These are phyloP conservation scores for Alcedo atthis DNA, from an alignment of 2,797 vertebrate species.

Conservation along the genomic window DNA sequence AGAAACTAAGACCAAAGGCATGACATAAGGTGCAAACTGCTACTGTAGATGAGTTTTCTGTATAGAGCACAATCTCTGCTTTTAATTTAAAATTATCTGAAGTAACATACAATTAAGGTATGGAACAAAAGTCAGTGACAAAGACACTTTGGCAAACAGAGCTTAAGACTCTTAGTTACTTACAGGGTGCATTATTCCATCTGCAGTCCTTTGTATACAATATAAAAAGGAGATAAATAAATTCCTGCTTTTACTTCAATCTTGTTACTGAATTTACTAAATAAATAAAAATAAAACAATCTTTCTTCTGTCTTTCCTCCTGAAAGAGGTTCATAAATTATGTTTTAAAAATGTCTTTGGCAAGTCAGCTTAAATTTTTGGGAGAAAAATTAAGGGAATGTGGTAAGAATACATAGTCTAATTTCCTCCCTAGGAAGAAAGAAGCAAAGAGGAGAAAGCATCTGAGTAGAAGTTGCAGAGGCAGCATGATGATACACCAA, in stretches of 20 bases:
- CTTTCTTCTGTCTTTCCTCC: neutral
- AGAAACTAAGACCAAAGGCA: neutral
- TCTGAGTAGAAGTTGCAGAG: neutral
- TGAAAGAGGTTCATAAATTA: neutral
- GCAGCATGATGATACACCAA: neutral
- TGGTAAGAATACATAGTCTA: neutral
- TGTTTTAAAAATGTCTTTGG: neutral
- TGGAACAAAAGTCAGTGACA: neutral
- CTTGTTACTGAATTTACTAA: neutral
- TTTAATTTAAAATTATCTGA: neutral
- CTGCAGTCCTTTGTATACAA: neutral
- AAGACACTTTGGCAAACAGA: neutral
- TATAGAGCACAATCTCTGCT: neutral
- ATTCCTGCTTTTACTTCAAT: neutral
- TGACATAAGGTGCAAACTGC: neutral
- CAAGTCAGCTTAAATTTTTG: neutral
- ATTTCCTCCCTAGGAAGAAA: neutral
- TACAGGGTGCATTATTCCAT: neutral
- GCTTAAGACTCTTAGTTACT: neutral
- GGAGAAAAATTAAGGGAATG: neutral
- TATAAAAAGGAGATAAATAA: neutral
- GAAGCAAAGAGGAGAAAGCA: neutral
- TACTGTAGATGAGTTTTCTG: neutral
- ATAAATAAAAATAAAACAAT: neutral
- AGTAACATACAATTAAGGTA: neutral